Percentiles rank a stretch among this genome's conserved stretches.
phyloP scores from a whole-genome alignment of 2,888 invertebrate genomes.

The Cosmia pyralina region DNA sequence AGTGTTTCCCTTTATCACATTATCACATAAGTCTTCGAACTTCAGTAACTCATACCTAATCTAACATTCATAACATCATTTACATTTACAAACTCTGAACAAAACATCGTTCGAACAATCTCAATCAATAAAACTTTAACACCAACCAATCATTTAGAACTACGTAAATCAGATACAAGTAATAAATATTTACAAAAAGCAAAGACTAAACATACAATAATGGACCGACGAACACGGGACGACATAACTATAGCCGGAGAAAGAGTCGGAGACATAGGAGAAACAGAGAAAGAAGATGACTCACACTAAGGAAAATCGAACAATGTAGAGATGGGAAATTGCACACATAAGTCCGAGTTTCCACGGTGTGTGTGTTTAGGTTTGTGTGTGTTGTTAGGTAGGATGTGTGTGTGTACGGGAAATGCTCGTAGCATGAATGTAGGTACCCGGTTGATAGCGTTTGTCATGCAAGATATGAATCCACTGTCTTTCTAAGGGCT shows the following conservation, averaged over 20 bases:
- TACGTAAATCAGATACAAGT: conserved; percentile 65
- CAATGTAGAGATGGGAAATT: conserved; percentile 64
- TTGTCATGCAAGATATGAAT: conserved; percentile 74
- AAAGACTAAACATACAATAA: conserved; percentile 81
- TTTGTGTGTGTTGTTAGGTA: conserved; percentile 36
- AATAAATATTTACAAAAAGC: conserved; percentile 76
- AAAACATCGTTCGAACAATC: conserved; percentile 16
- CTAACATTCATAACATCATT: conserved; percentile 16
- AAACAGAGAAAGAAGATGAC: conserved; percentile 65
- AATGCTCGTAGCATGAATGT: conserved; percentile 66
- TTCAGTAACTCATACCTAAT: conserved; percentile 5
- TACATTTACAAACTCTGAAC: conserved; percentile 26
- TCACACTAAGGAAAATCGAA: conserved; percentile 59
- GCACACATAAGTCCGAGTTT: conserved; percentile 56
- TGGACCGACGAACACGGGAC: conserved; percentile 78
- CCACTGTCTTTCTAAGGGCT: conserved; percentile 74
- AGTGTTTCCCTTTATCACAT: not conserved
- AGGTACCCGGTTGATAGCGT: conserved; percentile 58
- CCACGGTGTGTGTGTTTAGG: conserved; percentile 36
- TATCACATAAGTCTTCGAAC: not conserved
- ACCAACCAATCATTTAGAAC: conserved; percentile 60
- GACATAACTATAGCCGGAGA: conserved; percentile 71
- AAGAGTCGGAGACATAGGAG: conserved; percentile 66
- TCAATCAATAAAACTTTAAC: conserved; percentile 56
- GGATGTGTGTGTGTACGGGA: conserved; percentile 67